Conservation (phyloP, 2,888 invertebrate species). For the Oscheius sp. region DNA sequence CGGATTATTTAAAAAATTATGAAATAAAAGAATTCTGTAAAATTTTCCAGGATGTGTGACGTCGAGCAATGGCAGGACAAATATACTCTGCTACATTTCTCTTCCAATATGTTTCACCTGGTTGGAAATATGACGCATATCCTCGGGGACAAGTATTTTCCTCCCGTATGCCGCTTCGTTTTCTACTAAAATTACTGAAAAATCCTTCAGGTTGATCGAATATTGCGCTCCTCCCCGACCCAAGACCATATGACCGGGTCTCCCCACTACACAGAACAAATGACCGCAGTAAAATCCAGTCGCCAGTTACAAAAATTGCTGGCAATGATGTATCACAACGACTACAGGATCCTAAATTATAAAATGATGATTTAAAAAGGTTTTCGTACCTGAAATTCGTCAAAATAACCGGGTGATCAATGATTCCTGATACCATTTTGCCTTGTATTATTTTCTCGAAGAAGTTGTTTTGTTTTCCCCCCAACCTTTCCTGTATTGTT, state of each 20-base stretch:
- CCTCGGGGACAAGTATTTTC: neutral
- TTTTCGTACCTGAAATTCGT: too few species aligned
- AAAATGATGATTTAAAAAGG: neutral
- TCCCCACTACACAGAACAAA: neutral
- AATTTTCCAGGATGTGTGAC: slow-evolving; percentile 32
- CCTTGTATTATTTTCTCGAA: too few species aligned
- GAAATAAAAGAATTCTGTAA: too few species aligned
- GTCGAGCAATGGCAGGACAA: slow-evolving; percentile 16
- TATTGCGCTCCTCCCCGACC: neutral
- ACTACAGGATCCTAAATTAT: slow-evolving; percentile 5
- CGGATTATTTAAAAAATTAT: too few species aligned
- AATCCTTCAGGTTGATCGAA: neutral
- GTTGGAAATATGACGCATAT: neutral
- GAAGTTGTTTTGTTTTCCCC: too few species aligned
- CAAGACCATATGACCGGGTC: neutral
- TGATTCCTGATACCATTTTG: too few species aligned
- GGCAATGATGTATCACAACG: slow-evolving; percentile 24
- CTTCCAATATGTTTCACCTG: neutral
- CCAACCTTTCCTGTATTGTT: too few species aligned
- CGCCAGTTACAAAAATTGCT: neutral
- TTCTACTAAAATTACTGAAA: neutral
- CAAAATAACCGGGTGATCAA: too few species aligned
- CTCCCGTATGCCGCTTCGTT: neutral
- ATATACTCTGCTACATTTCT: neutral
- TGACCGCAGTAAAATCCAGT: neutral